Evolutionary conservation across 1,140 invertebrate genomes (phyloP).

Genomic region (Aphidius gifuensis): DNA sequence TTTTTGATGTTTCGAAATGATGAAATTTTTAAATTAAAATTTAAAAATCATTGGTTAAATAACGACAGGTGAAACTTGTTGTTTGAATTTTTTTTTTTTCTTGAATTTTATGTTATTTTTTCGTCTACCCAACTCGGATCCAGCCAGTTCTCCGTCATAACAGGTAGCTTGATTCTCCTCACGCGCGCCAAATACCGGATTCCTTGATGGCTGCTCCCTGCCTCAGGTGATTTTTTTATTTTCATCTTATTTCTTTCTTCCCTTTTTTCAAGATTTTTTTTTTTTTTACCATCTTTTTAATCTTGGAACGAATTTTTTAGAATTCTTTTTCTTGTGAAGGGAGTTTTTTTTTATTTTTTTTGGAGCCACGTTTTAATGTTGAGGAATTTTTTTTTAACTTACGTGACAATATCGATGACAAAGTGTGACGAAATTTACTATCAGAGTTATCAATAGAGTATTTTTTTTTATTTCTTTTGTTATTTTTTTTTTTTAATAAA

Average conservation of each 20-base stretch:
- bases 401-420: no score
- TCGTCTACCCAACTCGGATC: not conserved
- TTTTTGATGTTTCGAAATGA: no score
- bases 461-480: no score
- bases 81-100: not conserved
- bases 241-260: not conserved
- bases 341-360: no score
- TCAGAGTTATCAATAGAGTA: no score
- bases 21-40: not conserved
- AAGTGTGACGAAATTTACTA: no score
- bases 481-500: no score
- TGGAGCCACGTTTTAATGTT: no score
- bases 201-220: not conserved
- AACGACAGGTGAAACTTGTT: not conserved
- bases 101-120: not conserved
- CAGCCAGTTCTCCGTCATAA: not conserved
- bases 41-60: not conserved
- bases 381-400: no score
- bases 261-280: not conserved
- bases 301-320: no score
- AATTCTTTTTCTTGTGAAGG: no score
- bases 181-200: constrained; percentile 2
- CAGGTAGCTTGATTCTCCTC: not conserved
- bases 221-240: not conserved
- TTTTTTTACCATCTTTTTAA: no score